Conservation (phyloP, 2,797 vertebrate species). For the Tokudaia tokunoshimensis region DNA sequence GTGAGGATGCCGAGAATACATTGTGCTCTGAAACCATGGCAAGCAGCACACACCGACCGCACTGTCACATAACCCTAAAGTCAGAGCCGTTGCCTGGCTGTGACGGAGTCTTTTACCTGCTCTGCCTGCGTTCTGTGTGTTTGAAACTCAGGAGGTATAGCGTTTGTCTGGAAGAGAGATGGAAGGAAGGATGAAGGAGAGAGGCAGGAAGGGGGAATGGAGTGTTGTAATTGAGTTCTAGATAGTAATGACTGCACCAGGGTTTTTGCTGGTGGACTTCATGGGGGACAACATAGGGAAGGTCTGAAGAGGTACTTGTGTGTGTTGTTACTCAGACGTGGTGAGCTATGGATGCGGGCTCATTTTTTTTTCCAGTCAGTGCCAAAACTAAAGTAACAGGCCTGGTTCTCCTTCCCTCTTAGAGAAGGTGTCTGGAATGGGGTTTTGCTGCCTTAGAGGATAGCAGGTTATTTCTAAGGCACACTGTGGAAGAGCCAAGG, state of each 20-base stretch:
- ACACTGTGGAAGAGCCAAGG: neutral
- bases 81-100: fast-evolving
- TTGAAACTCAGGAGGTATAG: neutral
- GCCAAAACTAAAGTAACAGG: neutral
- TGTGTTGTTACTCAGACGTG: neutral
- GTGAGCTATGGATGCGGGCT: fast-evolving
- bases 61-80: fast-evolving
- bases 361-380: neutral
- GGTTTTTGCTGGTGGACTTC: neutral
- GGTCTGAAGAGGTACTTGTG: neutral
- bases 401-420: neutral
- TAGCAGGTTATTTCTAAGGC: neutral
- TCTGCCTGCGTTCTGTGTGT: neutral
- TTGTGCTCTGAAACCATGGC: neutral
- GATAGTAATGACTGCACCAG: neutral
- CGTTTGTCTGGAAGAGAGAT: neutral
- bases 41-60: neutral
- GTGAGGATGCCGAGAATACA: neutral
- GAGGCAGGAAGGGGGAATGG: neutral
- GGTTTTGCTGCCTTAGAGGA: neutral
- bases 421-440: too few relatives aligned
- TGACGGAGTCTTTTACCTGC: neutral
- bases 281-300: neutral
- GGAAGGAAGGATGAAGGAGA: neutral
- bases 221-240: neutral